Evolutionary conservation across 2,888 invertebrate genomes (phyloP).

Genomic region (Zaprionus bogoriensis): DNA sequence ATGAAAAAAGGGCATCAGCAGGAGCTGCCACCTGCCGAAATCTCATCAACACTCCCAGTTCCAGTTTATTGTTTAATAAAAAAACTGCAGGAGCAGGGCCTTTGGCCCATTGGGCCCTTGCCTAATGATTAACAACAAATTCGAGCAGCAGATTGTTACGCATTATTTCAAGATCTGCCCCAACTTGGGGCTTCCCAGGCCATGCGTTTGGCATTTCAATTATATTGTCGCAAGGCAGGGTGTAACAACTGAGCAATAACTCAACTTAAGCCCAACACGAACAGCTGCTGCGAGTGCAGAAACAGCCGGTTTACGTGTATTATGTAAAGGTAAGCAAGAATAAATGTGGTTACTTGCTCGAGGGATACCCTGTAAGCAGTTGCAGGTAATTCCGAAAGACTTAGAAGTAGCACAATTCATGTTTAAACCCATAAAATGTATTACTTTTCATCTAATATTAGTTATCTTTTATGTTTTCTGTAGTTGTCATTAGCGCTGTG

Average conservation of each 20-base stretch:
- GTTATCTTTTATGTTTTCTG: not conserved
- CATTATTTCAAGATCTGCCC: slow-evolving; percentile 18
- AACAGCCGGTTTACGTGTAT: slow-evolving; percentile 45
- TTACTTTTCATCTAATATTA: not conserved
- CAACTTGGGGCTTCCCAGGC: slow-evolving; percentile 13
- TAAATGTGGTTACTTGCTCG: not conserved
- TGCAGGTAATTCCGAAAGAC: too few species aligned
- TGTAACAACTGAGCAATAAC: slow-evolving; percentile 35
- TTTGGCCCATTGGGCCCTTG: too few species aligned
- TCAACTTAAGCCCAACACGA: slow-evolving; percentile 36
- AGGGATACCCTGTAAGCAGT: slow-evolving; percentile 30
- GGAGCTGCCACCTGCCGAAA: slow-evolving; percentile 8
- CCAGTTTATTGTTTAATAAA: slow-evolving; percentile 9
- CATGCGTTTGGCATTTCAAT: slow-evolving; percentile 24
- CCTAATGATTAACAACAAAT: slow-evolving; percentile 12
- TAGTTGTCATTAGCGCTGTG: too few species aligned
- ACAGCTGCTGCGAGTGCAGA: slow-evolving; percentile 39
- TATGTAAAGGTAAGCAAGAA: slow-evolving; percentile 18
- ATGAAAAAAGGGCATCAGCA: slow-evolving; percentile 8
- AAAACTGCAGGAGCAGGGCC: not conserved
- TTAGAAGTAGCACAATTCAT: too few species aligned
- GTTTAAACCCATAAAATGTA: too few species aligned
- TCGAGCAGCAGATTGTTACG: slow-evolving; percentile 22
- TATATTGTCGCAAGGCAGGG: slow-evolving; percentile 35
- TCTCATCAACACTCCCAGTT: not conserved